Conservation (phyloP, 2,888 invertebrate genomes). For the Tiliacea aurago region DNA sequence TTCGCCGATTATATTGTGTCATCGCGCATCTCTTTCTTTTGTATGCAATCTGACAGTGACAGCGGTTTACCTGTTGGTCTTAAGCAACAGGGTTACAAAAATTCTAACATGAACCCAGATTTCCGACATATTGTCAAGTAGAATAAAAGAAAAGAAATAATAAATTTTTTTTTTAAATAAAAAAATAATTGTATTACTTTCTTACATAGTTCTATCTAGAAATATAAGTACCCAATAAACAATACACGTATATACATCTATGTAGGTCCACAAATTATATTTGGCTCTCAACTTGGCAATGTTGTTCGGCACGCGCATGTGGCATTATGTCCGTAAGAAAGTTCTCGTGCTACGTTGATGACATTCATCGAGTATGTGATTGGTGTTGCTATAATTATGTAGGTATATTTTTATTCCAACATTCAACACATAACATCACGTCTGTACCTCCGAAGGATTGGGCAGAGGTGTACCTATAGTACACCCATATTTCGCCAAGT, state of each 20-base stretch:
- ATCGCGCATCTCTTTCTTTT: too few species aligned
- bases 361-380: background rate
- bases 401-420: background rate
- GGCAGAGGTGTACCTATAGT: too few species aligned
- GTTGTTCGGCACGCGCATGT: conserved; percentile 7
- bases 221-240: background rate
- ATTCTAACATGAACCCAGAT: background rate
- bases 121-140: background rate
- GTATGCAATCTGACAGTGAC: too few species aligned
- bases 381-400: background rate
- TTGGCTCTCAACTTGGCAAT: conserved; percentile 46
- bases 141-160: background rate
- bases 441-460: too few species aligned
- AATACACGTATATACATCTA: conserved; percentile 1
- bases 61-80: too few species aligned
- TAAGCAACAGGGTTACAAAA: background rate
- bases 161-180: background rate
- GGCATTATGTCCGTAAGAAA: background rate
- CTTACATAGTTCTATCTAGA: background rate
- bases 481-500: background rate
- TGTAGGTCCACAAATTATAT: conserved; percentile 21
- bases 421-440: background rate
- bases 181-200: background rate
- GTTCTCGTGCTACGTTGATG: background rate
- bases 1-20: too few species aligned